Evolutionary conservation across 1,140 invertebrate genomes (phyloP).

Genomic region (Nasonia giraulti): DNA sequence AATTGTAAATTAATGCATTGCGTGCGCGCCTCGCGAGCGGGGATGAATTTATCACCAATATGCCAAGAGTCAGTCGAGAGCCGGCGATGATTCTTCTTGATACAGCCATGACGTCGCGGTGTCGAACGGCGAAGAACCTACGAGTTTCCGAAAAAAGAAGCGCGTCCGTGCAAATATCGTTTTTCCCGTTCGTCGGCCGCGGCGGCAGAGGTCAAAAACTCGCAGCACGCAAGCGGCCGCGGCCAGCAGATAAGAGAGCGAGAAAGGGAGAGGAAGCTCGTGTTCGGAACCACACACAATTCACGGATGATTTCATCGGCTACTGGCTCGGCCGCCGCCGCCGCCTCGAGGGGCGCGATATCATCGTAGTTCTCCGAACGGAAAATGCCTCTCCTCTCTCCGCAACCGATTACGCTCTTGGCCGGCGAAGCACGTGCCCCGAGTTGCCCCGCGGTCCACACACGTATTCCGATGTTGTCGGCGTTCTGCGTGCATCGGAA

Average conservation of each 20-base stretch:
- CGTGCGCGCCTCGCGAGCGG: conserved; percentile 5
- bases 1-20: conserved; percentile 51
- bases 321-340: not conserved
- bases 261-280: not conserved
- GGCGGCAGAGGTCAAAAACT: not conserved
- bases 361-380: conserved; percentile 7
- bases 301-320: conserved; percentile 33
- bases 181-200: not conserved
- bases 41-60: conserved; percentile 49
- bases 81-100: not conserved
- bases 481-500: too few relatives aligned
- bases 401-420: conserved; percentile 11
- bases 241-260: not conserved
- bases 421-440: conserved; percentile 3
- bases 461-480: conserved; percentile 12
- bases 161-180: not conserved
- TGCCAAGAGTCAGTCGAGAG: conserved; percentile 7
- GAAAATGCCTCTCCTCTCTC: conserved; percentile 14
- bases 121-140: too few relatives aligned
- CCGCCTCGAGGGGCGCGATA: not conserved
- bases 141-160: not conserved
- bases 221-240: not conserved
- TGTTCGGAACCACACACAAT: conserved; percentile 5
- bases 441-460: not conserved
- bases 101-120: too few relatives aligned